These are phyloP conservation scores for Clepsis dumicolana DNA, from an alignment of 2,888 invertebrate genomes.

Conservation along the genomic window DNA sequence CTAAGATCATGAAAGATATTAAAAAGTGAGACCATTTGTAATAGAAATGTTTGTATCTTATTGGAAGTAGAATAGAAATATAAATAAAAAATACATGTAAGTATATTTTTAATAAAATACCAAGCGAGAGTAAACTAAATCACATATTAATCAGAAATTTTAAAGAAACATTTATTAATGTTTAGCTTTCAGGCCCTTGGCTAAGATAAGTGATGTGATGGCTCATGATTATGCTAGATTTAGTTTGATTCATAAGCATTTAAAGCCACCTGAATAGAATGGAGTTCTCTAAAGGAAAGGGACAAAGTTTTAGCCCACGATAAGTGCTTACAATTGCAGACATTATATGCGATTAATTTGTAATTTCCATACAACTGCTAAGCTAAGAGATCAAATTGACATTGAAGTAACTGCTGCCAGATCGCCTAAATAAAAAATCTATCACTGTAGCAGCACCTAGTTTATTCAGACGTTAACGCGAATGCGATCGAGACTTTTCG, in stretches of 20 bases:
- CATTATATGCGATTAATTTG: no score
- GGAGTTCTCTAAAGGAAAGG: background rate
- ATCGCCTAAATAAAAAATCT: no score
- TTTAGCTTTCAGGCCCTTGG: background rate
- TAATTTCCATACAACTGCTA: no score
- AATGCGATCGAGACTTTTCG: no score
- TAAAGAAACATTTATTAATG: background rate
- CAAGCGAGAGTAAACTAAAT: background rate
- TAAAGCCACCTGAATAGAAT: background rate
- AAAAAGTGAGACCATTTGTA: constrained; percentile 13
- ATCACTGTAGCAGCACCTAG: no score
- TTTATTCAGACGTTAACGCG: no score
- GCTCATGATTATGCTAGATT: background rate
- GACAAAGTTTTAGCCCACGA: background rate
- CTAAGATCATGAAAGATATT: constrained; percentile 6
- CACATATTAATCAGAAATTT: background rate
- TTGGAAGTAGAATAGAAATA: background rate
- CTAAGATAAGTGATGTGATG: background rate
- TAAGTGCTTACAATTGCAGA: background rate
- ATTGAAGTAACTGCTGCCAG: no score
- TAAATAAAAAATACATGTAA: background rate
- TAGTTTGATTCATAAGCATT: background rate
- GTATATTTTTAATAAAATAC: background rate
- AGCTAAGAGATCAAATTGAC: no score
- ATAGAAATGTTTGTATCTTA: background rate